Evolutionary conservation across 1,140 invertebrate species (phyloP), one percentile per base, ranked within the genome.

Genomic region (Pseudomyrmex dendroicus): DNA sequence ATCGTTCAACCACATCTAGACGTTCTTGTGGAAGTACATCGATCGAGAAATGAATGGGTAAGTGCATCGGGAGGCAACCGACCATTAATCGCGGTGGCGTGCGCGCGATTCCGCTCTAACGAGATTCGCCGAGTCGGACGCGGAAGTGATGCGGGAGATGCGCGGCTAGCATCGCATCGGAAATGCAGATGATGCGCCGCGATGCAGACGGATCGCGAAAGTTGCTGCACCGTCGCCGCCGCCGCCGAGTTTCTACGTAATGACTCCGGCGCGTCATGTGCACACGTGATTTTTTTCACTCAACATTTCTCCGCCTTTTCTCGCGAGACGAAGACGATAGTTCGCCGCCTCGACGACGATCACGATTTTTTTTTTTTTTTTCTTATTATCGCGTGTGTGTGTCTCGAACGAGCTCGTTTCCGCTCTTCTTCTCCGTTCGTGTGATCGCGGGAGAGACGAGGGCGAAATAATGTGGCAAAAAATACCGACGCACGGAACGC

Each of bases 241-340:
- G 15, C 82, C 84, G 84, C 9, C 77, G 77, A 76, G 87, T 91
- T 91, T 89, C 88, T 85, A 88, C 86, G 88, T 86, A 85, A 89
- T 86, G 85, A 68, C 68, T 84, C 62, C 82, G 72, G 72, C 20
- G 62, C 12, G 50, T 25, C 72, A 64, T 50, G 73, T 35, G 59
- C 73, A 80, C 63, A 48, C 10, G 67, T 0, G 52, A 73, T 59
- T 54, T 68, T 73, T 63, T 82, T 10, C 68, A 12, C 66, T 80
- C 66, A 35, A 48, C 44, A 10, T 78, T 73, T 68, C 66, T 66
- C 20, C 13, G 1, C 22, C 13, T 74, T 15, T 61, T 35, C 84
- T 52, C 57, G 54, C 63, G 8, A 52, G 35, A 15, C 63, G 54
- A 12, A 52, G 35, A 15, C 63, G 54, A 73, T 25, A 46, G 25